A percentile compares a stretch with the other conserved stretches of the same genome.
Conservation (phyloP, 2,888 invertebrate genomes). For the Cenopis cana region DNA sequence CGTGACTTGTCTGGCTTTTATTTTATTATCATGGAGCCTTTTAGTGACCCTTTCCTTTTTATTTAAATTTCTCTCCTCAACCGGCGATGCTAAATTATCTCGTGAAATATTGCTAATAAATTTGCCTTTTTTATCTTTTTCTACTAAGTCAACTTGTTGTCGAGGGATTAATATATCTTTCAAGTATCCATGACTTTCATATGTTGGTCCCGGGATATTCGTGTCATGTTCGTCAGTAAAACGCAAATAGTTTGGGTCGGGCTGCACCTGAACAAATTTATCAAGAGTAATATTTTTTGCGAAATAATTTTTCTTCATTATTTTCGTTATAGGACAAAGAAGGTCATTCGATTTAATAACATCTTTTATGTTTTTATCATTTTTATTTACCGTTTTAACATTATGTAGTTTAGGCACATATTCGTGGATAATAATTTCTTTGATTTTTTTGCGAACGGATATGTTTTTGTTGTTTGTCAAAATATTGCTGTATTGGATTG, state of each 20-base stretch:
- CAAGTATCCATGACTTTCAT: slow-evolving; percentile 61
- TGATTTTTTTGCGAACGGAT: slow-evolving; percentile 48
- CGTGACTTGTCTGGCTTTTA: slow-evolving; percentile 32
- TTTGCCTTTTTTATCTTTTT: slow-evolving; percentile 39
- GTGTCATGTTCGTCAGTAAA: neutral
- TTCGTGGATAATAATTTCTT: slow-evolving; percentile 52
- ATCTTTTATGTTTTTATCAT: slow-evolving; percentile 20
- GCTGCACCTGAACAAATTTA: neutral
- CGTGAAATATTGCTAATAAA: slow-evolving; percentile 59
- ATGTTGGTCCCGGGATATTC: slow-evolving; percentile 53
- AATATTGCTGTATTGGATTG: slow-evolving; percentile 48
- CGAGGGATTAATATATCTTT: slow-evolving; percentile 27
- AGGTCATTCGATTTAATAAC: slow-evolving; percentile 66
- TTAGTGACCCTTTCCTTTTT: slow-evolving; percentile 30
- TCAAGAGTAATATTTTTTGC: neutral
- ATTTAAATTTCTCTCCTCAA: neutral
- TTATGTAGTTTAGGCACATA: slow-evolving; percentile 45
- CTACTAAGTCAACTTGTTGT: slow-evolving; percentile 20
- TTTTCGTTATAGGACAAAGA: slow-evolving; percentile 59
- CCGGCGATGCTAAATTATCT: slow-evolving; percentile 54
- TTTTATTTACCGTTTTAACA: slow-evolving; percentile 28
- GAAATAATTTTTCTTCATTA: neutral
- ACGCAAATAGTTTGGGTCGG: neutral
- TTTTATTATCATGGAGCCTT: slow-evolving; percentile 27
- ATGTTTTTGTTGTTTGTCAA: slow-evolving; percentile 48